Conservation (phyloP, 2,113 vertebrate genomes). For the Siniperca knerii region DNA sequence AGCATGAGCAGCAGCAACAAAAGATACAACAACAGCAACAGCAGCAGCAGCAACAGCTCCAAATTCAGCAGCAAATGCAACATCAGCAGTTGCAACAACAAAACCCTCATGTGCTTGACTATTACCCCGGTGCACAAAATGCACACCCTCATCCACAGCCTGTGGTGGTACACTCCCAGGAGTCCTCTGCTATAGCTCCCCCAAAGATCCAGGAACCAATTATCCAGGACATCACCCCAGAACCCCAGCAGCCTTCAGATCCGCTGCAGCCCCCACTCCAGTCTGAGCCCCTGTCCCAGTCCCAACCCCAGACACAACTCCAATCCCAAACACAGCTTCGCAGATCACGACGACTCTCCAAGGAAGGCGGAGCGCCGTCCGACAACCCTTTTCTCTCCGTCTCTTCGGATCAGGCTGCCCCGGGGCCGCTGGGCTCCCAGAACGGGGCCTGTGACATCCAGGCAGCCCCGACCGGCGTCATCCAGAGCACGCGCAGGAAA, state of each 20-base stretch:
- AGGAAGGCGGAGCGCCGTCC: conserved; percentile 89
- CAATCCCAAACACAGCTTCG: conserved; percentile 87
- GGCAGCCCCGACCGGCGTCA: conserved; percentile 89
- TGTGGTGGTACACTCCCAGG: conserved; percentile 87
- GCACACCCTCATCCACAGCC: conserved; percentile 78
- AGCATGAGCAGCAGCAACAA: conserved; percentile 85
- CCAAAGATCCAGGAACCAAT: conserved; percentile 85
- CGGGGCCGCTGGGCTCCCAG: conserved; percentile 65
- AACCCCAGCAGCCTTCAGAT: conserved; percentile 84
- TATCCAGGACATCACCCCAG: conserved; percentile 82
- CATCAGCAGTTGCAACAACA: conserved; percentile 86
- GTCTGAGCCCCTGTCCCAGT: conserved; percentile 48
- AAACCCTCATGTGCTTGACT: conserved; percentile 80
- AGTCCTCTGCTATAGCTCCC: conserved; percentile 85
- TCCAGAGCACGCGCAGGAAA: conserved; percentile 92
- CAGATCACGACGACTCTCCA: conserved; percentile 94
- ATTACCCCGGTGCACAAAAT: conserved; percentile 70
- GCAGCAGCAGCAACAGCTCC: conserved; percentile 82
- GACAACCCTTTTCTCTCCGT: conserved; percentile 79
- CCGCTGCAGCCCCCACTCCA: conserved; percentile 84
- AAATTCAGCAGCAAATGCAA: conserved; percentile 82
- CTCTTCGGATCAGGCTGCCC: conserved; percentile 49
- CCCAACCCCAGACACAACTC: conserved; percentile 49
- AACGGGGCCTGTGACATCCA: conserved; percentile 82
- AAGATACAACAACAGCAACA: conserved; percentile 82